phyloP scores from a whole-genome alignment of 2,797 vertebrate genomes.

The Bradypodion ventrale region DNA sequence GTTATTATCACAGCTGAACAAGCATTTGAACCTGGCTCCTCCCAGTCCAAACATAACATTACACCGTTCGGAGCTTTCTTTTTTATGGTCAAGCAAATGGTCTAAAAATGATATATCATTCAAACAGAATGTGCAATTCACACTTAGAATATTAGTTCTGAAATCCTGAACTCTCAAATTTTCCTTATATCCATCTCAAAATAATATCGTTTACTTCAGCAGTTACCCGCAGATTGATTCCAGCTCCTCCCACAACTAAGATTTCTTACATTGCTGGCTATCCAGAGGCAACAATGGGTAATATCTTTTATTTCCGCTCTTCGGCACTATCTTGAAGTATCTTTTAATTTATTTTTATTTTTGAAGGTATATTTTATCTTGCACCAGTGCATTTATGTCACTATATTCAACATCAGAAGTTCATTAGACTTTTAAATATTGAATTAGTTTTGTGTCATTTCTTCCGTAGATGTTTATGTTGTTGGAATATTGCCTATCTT shows the following conservation, averaged over 20 bases:
- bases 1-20: neutral
- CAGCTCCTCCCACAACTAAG: constrained; percentile 72
- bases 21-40: neutral
- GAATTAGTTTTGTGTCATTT: neutral
- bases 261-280: constrained; percentile 69
- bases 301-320: constrained; percentile 66
- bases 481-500: neutral
- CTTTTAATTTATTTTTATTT: constrained; percentile 32
- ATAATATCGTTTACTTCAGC: constrained; percentile 70
- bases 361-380: constrained; percentile 48
- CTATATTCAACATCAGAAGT: constrained; percentile 40
- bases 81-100: neutral
- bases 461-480: neutral
- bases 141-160: neutral
- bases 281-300: constrained; percentile 78
- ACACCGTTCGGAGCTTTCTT: neutral
- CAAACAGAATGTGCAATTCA: neutral
- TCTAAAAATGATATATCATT: neutral
- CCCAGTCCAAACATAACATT: neutral
- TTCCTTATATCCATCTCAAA: neutral
- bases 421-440: constrained; percentile 27
- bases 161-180: neutral
- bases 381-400: constrained; percentile 40
- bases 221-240: constrained; percentile 68
- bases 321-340: constrained; percentile 41